Evolutionary conservation across 2,888 invertebrate species (phyloP).

Genomic region (Coenonympha glycerion): DNA sequence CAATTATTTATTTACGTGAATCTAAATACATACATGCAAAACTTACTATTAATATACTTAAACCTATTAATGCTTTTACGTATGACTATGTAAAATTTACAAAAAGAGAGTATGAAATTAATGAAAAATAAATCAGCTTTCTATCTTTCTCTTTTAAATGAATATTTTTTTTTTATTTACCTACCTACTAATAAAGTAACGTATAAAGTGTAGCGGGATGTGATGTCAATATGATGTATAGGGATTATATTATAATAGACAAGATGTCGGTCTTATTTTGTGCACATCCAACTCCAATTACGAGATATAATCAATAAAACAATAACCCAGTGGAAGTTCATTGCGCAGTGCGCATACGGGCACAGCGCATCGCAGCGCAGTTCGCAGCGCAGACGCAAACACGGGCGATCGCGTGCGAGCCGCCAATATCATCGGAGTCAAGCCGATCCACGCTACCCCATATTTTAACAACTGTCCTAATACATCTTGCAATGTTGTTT

Average conservation of each 20-base stretch:
- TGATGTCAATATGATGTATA: background rate
- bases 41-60: background rate
- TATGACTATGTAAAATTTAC: too few relatives aligned
- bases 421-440: conserved; percentile 62
- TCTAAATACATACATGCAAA: background rate
- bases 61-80: background rate
- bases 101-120: too few relatives aligned
- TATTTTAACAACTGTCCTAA: conserved; percentile 77
- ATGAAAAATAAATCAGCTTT: too few relatives aligned
- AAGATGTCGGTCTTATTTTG: conserved; percentile 8
- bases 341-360: too few relatives aligned
- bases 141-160: too few relatives aligned
- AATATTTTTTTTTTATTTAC: too few relatives aligned
- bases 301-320: conserved; percentile 27
- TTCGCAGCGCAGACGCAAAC: conserved; percentile 44
- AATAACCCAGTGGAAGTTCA: conserved; percentile 24
- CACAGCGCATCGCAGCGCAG: conserved; percentile 27
- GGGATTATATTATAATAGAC: conserved; percentile 2
- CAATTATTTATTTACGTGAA: conserved; percentile 7
- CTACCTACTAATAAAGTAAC: too few relatives aligned
- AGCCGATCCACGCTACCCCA: conserved; percentile 67
- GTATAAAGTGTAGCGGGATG: too few relatives aligned
- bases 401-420: conserved; percentile 64
- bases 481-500: conserved; percentile 76
- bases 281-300: conserved; percentile 16